These are phyloP conservation scores for Pachyramphus minor DNA, from an alignment of 2,113 vertebrate species.

Conservation along the genomic window DNA sequence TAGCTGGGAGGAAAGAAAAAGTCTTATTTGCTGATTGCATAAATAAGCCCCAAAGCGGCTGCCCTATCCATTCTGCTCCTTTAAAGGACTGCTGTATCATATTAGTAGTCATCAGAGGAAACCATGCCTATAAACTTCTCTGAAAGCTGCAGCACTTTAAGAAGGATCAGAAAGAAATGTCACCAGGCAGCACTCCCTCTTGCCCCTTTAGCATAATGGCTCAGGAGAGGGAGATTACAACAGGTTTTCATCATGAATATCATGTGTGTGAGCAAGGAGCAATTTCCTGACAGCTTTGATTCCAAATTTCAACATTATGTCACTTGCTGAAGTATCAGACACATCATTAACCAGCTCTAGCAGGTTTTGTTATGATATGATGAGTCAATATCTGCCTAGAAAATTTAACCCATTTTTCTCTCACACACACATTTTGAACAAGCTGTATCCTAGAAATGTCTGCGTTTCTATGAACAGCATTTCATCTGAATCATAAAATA, in stretches of 20 bases:
- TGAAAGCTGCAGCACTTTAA: constrained; percentile 48
- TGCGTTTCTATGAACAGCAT: not conserved
- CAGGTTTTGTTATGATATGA: constrained; percentile 66
- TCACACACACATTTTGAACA: not conserved
- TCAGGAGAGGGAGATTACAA: constrained; percentile 49
- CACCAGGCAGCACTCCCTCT: not conserved
- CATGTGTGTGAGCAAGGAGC: constrained; percentile 46
- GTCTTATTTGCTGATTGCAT: not conserved
- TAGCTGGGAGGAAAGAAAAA: not conserved
- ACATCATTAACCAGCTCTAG: constrained; percentile 65
- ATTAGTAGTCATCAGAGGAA: constrained; percentile 38
- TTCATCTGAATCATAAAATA: not conserved
- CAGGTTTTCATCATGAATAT: constrained; percentile 63
- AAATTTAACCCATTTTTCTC: constrained; percentile 55
- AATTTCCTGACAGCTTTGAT: constrained; percentile 65
- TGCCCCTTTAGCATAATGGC: constrained; percentile 23
- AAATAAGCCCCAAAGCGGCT: constrained; percentile 29
- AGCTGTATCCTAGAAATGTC: not conserved
- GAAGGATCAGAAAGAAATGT: constrained; percentile 44
- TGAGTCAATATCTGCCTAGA: constrained; percentile 63
- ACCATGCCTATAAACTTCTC: constrained; percentile 32
- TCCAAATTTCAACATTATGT: constrained; percentile 68
- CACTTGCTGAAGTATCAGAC: constrained; percentile 68
- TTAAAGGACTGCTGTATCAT: constrained; percentile 9
- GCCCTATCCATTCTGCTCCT: not conserved